phyloP scores from a whole-genome alignment of 2,797 vertebrate species.

The Cheirogaleus major region DNA sequence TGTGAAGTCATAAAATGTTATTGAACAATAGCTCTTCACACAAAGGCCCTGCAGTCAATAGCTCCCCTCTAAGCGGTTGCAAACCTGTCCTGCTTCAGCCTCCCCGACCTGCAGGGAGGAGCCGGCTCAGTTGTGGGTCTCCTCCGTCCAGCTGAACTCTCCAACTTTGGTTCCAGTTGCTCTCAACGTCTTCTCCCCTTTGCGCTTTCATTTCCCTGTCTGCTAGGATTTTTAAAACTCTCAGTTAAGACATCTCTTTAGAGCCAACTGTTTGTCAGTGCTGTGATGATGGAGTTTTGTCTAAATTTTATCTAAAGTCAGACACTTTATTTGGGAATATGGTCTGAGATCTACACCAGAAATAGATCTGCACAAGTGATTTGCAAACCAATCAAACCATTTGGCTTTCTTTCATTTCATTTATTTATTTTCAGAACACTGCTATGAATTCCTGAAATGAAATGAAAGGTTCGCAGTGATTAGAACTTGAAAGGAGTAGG shows the following conservation, averaged over 20 bases:
- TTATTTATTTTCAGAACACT: constrained; percentile 46
- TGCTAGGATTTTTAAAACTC: constrained; percentile 30
- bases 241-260: background rate
- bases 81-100: constrained; percentile 69
- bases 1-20: constrained; percentile 77
- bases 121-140: constrained; percentile 48
- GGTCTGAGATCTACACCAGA: background rate
- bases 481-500: background rate
- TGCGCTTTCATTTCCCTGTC: background rate
- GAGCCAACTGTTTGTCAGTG: background rate
- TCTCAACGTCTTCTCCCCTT: background rate
- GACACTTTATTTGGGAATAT: background rate
- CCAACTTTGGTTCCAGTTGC: constrained; percentile 40
- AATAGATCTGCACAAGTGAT: background rate
- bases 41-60: constrained; percentile 70
- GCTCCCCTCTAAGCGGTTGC: constrained; percentile 64
- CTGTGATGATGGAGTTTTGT: background rate
- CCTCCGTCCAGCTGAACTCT: background rate
- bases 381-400: background rate
- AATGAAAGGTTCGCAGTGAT: constrained; percentile 25
- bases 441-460: background rate
- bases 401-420: background rate
- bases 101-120: constrained; percentile 20
- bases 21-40: constrained; percentile 72
- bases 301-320: background rate